phyloP scores from a whole-genome alignment of 2,888 invertebrate genomes.

The Orthosia gothica region DNA sequence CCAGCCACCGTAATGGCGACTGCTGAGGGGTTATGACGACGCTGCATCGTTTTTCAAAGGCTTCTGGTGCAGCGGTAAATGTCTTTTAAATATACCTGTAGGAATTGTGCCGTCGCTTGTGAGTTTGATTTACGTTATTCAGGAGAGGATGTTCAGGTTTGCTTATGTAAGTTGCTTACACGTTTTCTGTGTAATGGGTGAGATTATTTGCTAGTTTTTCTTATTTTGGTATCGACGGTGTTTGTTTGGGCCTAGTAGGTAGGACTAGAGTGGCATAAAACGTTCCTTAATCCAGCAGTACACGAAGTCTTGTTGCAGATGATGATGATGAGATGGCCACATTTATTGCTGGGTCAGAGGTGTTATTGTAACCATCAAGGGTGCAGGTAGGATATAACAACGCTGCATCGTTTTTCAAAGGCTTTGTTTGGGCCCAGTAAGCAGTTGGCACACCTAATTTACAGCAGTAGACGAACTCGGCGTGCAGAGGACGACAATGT shows the following conservation, averaged over 20 bases:
- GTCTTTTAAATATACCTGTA: constrained; percentile 62
- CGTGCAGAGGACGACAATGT: too few species aligned
- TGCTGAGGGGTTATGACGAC: constrained; percentile 54
- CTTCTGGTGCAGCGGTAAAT: constrained; percentile 44
- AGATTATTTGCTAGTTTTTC: not conserved
- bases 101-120: constrained; percentile 43
- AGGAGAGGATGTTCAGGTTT: constrained; percentile 7
- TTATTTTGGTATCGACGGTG: too few species aligned
- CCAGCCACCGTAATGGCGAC: constrained; percentile 50
- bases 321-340: too few species aligned
- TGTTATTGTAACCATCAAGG: constrained; percentile 28
- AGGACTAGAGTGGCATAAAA: too few species aligned
- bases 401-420: constrained; percentile 60
- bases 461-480: too few species aligned
- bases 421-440: constrained; percentile 1
- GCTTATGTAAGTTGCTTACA: not conserved
- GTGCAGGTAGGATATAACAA: constrained; percentile 47
- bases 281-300: too few species aligned
- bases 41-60: constrained; percentile 60
- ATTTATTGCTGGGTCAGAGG: too few species aligned
- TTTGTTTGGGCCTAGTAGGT: too few species aligned
- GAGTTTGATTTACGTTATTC: constrained; percentile 39
- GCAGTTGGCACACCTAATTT: too few species aligned
- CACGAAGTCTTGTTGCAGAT: too few species aligned
- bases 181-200: not conserved